Percentiles rank a stretch among this genome's conserved stretches.
Evolutionary conservation across 2,113 vertebrate species (phyloP).

Genomic region (Hypomesus transpacificus): DNA sequence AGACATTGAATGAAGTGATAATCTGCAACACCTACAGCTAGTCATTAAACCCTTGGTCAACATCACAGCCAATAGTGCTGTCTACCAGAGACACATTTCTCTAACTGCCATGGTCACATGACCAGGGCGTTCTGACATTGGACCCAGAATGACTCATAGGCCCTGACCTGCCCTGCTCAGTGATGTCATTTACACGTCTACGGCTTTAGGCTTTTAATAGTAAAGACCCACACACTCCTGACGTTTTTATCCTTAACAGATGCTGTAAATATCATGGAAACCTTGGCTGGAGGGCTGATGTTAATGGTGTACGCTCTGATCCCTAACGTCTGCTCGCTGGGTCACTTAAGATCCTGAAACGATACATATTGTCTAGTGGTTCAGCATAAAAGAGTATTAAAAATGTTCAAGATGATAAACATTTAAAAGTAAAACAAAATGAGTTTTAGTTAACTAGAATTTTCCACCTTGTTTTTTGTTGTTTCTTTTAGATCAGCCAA

Average conservation of each 20-base stretch:
- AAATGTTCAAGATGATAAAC: slow-evolving; percentile 14
- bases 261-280: slow-evolving; percentile 11
- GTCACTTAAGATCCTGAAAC: slow-evolving; percentile 25
- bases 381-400: slow-evolving; percentile 10
- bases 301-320: slow-evolving; percentile 15
- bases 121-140: slow-evolving; percentile 5
- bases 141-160: slow-evolving; percentile 8
- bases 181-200: slow-evolving; percentile 36
- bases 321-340: not conserved
- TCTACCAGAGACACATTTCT: not conserved
- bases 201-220: slow-evolving; percentile 11
- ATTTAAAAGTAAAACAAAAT: not conserved
- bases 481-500: too few relatives aligned
- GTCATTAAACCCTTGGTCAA: not conserved
- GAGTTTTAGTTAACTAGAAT: not conserved
- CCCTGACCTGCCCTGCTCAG: not conserved
- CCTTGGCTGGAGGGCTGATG: slow-evolving; percentile 18
- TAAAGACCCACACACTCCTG: slow-evolving; percentile 4
- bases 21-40: too few relatives aligned
- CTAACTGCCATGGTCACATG: not conserved
- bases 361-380: slow-evolving; percentile 11
- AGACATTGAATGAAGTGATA: too few relatives aligned
- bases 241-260: slow-evolving; percentile 35
- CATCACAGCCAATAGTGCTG: not conserved
- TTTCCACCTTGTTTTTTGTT: not conserved